Conservation (phyloP, 35 echinoderm and acorn worm species). For the Ophiothrix spiculata region DNA sequence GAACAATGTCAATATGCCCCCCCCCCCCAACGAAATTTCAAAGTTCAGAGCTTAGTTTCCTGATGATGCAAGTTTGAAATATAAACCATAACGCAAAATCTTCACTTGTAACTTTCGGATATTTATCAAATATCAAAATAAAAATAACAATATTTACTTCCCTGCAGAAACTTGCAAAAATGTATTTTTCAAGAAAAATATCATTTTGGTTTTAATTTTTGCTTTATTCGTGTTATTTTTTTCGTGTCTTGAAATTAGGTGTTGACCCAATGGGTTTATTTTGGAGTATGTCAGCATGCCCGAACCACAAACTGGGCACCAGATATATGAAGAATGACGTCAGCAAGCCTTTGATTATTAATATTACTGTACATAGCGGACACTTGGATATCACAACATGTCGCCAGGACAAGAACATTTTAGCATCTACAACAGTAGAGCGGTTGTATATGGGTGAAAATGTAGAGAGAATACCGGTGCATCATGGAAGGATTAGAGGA, state of each 20-base stretch:
- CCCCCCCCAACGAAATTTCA: not conserved
- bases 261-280: slow-evolving; percentile 48
- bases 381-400: slow-evolving; percentile 5
- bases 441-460: slow-evolving; percentile 33
- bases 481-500: slow-evolving; percentile 17
- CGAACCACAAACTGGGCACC: not conserved
- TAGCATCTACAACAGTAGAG: slow-evolving; percentile 18
- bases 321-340: slow-evolving; percentile 21
- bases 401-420: not conserved
- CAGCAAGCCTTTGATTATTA: slow-evolving; percentile 15
- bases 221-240: no score
- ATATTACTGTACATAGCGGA: slow-evolving; percentile 29
- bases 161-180: no score
- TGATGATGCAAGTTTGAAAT: not conserved
- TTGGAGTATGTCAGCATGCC: slow-evolving; percentile 32
- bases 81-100: not conserved
- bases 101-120: not conserved
- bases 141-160: not conserved
- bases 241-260: not conserved
- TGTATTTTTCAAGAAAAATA: not conserved
- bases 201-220: not conserved
- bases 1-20: not conserved
- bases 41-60: not conserved
- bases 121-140: not conserved
- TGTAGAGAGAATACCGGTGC: slow-evolving; percentile 25